Evolutionary conservation across 2,113 vertebrate species (phyloP), one percentile per base, ranked within the genome.

Genomic region (Sphaerodactylus townsendi): DNA sequence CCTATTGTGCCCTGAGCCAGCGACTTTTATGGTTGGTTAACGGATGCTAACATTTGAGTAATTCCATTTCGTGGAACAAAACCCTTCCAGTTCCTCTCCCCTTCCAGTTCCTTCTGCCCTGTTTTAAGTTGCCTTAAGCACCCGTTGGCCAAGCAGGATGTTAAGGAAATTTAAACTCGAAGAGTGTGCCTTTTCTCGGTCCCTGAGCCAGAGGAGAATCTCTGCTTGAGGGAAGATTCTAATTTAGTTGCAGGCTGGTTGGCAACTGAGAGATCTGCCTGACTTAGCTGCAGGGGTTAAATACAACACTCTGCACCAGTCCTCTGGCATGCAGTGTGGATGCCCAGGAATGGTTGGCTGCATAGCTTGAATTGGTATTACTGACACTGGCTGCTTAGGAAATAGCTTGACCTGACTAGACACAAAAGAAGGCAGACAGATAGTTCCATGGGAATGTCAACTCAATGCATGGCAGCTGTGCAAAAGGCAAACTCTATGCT

Each of bases 271-370:
- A 68, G 88, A 82, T 39, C 62, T 69, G 87, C 82, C 28, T 87
- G 89, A 80, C 91, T 92, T 35, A 39, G 72, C 73, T 30, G 44
- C 75, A 71, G 74, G 39, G 10, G 10, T 76, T 93, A 88, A 85
- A 85, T 88, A 50, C 17, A 88, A 85, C 90, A 76, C 70, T 65
- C 19, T 79, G 3, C 39, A 3, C 74, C 62, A 4, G 4, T 85
- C 73, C 35, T 8, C 85, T 87, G 75, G 2, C 7, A 78, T 74
- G 85, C 85, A 84, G 83, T 79, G 88, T 90, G 46, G 78, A 81
- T 46, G 64, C 10, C 68, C 83, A 70, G 76, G 28, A 83, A 9
- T 3, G 44, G 46, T 65, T 65, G 64, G 14, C 25, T 33, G 3
- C 3, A 21, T 78, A 68, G 62, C 53, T 83, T 72, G 68, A 65